Conservation (phyloP, 2,113 vertebrate species). For the Labeo catla region DNA sequence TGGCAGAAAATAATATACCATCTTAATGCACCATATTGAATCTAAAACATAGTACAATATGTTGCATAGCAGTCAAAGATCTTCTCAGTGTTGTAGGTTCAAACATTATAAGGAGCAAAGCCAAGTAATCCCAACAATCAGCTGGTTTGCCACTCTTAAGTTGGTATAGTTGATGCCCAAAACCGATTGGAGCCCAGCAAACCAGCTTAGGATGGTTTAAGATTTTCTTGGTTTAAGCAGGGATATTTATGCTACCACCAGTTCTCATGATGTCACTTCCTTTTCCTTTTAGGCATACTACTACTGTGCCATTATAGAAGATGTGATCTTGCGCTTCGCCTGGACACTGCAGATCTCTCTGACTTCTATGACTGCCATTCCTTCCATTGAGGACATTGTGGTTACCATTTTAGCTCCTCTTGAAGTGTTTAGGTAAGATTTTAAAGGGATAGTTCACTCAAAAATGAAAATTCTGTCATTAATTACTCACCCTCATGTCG, state of each 20-base stretch:
- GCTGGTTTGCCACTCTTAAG: neutral
- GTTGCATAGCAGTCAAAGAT: neutral
- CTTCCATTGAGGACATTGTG: slow-evolving; percentile 84
- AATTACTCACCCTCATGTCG: too few relatives aligned
- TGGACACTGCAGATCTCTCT: slow-evolving; percentile 95
- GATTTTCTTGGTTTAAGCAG: neutral
- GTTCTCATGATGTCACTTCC: slow-evolving; percentile 26
- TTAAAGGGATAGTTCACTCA: too few relatives aligned
- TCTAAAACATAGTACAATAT: neutral
- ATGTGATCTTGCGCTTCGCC: slow-evolving; percentile 94
- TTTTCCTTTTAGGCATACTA: slow-evolving; percentile 89
- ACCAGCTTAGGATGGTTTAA: neutral
- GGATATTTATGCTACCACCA: neutral
- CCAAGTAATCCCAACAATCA: neutral
- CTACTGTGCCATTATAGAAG: slow-evolving; percentile 95
- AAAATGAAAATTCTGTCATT: too few relatives aligned
- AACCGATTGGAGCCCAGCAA: neutral
- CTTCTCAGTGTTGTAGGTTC: neutral
- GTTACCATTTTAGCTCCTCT: slow-evolving; percentile 92
- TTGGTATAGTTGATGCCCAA: neutral
- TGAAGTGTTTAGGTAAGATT: slow-evolving; percentile 92
- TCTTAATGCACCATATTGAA: neutral
- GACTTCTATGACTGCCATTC: slow-evolving; percentile 78
- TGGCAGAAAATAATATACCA: neutral
- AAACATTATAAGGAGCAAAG: neutral